These are phyloP conservation scores for Enteromius treurensis DNA, from an alignment of 2,797 vertebrate species.

Conservation along the genomic window DNA sequence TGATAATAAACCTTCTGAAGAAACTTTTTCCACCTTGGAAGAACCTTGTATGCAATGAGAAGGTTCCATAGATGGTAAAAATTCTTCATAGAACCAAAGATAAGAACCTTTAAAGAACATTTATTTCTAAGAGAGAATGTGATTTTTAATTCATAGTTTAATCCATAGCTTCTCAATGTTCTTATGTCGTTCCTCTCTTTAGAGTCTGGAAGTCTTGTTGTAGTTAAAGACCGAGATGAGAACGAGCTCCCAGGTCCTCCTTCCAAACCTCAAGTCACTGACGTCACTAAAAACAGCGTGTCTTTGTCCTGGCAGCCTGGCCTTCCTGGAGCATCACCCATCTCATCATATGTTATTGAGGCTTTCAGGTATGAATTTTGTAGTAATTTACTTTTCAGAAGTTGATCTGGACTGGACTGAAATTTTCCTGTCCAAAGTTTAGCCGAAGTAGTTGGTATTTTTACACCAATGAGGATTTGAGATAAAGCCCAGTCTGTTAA, in stretches of 20 bases:
- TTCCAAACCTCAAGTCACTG: slow-evolving; percentile 96
- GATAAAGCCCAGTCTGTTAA: not conserved
- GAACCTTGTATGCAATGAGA: not conserved
- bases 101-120: not conserved
- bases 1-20: not conserved
- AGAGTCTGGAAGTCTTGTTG: slow-evolving; percentile 85
- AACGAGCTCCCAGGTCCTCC: slow-evolving; percentile 93
- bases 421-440: not conserved
- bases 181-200: not conserved
- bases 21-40: not conserved
- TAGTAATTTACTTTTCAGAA: not conserved
- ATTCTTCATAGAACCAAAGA: not conserved
- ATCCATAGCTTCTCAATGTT: not conserved
- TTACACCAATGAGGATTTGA: not conserved
- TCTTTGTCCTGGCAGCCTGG: slow-evolving; percentile 96
- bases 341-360: slow-evolving; percentile 93
- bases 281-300: slow-evolving; percentile 97
- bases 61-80: not conserved
- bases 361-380: slow-evolving; percentile 89
- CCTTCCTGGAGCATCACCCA: slow-evolving; percentile 82
- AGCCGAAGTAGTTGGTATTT: not conserved
- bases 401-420: not conserved
- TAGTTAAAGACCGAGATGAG: slow-evolving; percentile 88
- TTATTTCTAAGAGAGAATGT: not conserved
- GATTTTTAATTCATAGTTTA: not conserved